These are phyloP conservation scores for Chalcis sispes DNA, from an alignment of 2,888 invertebrate genomes.

Conservation along the genomic window DNA sequence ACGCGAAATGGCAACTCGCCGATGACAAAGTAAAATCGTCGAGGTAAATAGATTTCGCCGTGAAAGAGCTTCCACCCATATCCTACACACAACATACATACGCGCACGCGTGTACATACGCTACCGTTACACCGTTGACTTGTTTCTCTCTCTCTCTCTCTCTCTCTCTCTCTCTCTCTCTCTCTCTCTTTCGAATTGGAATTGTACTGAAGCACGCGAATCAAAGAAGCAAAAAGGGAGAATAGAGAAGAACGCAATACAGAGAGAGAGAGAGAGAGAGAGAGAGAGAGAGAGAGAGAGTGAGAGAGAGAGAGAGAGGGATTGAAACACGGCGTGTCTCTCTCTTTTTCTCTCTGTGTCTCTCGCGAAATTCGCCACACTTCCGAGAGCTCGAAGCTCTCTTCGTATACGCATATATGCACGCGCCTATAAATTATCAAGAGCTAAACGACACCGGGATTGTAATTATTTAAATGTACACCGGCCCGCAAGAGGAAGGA, in stretches of 20 bases:
- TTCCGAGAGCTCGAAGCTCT: slow-evolving; percentile 53
- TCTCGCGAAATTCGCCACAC: slow-evolving; percentile 73
- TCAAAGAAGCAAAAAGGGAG: slow-evolving; percentile 43
- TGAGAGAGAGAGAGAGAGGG: too few relatives aligned
- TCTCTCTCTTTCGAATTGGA: too few relatives aligned
- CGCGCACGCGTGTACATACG: background rate
- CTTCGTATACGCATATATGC: too few relatives aligned
- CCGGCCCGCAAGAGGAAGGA: slow-evolving; percentile 13
- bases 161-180: too few relatives aligned
- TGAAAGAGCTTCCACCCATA: slow-evolving; percentile 17
- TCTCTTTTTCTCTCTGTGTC: too few relatives aligned
- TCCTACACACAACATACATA: background rate
- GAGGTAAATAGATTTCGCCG: slow-evolving; percentile 43
- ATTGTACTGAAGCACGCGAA: slow-evolving; percentile 51
- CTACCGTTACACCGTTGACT: too few relatives aligned
- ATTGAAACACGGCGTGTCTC: too few relatives aligned
- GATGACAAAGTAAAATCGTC: slow-evolving; percentile 52
- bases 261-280: too few relatives aligned
- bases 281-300: too few relatives aligned
- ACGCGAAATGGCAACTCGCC: background rate
- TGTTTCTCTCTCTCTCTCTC: too few relatives aligned
- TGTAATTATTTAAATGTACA: slow-evolving; percentile 75
- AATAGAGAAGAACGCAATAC: slow-evolving; percentile 20
- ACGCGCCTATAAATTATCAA: slow-evolving; percentile 74
- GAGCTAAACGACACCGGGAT: slow-evolving; percentile 71